A percentile compares a stretch with the other conserved stretches of the same genome.
phyloP scores from a whole-genome alignment of 2,113 vertebrate genomes.

The Neoarius graeffei region DNA sequence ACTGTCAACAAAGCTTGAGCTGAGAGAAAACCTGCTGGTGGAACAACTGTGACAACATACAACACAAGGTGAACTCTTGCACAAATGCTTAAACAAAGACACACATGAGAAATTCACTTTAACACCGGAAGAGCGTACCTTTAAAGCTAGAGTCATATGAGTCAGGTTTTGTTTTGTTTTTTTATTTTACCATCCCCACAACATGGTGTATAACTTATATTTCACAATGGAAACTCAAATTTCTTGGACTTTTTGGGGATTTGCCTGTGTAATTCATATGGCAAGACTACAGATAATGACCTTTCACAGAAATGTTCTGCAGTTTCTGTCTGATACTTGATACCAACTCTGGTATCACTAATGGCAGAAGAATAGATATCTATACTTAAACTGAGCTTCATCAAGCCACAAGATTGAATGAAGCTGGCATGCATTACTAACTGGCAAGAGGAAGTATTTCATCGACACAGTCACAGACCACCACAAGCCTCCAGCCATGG shows the following conservation, averaged over 20 bases:
- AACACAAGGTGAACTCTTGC: background rate
- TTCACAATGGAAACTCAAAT: background rate
- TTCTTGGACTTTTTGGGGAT: background rate
- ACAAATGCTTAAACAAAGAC: constrained; percentile 8
- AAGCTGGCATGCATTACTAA: constrained; percentile 17
- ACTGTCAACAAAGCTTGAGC: constrained; percentile 36
- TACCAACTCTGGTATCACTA: background rate
- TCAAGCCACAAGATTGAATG: background rate
- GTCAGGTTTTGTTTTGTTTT: background rate
- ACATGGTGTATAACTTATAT: background rate
- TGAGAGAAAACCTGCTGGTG: background rate
- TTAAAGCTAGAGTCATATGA: background rate
- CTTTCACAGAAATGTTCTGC: background rate
- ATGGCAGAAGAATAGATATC: background rate
- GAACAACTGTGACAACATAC: constrained; percentile 5
- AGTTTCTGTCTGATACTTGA: background rate
- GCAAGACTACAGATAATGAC: background rate
- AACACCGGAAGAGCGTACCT: background rate
- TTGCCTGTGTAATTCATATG: background rate
- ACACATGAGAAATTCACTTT: background rate
- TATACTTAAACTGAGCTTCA: background rate
- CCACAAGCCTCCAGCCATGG: constrained; percentile 29
- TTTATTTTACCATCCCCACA: background rate
- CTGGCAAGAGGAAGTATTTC: constrained; percentile 30
- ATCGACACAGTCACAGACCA: constrained; percentile 7